phyloP scores from a whole-genome alignment of 2,888 invertebrate genomes.

The Dendrolimus houi region DNA sequence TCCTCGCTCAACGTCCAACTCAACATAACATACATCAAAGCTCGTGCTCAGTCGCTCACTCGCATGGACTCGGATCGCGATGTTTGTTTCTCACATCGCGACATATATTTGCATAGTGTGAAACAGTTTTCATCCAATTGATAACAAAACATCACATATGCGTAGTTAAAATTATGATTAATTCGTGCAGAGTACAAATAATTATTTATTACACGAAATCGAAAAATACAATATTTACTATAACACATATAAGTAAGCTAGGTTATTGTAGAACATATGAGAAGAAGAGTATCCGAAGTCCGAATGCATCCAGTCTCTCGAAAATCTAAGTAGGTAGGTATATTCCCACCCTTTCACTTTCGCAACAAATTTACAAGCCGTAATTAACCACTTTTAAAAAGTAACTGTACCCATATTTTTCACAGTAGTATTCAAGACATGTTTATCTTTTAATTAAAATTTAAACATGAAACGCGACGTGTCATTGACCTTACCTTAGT shows the following conservation, averaged over 20 bases:
- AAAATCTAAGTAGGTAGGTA: neutral
- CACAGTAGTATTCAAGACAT: constrained; percentile 17
- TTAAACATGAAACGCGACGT: constrained; percentile 22
- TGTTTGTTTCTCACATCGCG: constrained; percentile 5
- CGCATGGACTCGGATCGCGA: constrained; percentile 6
- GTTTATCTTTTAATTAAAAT: neutral
- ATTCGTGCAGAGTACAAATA: too few species aligned
- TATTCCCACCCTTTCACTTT: constrained; percentile 6
- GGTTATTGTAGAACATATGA: too few species aligned
- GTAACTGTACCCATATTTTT: constrained; percentile 17
- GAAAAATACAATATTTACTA: too few species aligned
- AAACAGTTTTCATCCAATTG: neutral
- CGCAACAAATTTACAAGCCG: constrained; percentile 4
- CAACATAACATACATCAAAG: constrained; percentile 9
- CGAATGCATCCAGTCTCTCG: neutral
- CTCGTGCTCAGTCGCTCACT: constrained; percentile 4
- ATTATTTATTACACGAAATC: too few species aligned
- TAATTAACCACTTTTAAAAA: neutral
- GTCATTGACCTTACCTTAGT: constrained; percentile 72
- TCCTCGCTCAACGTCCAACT: constrained; percentile 13
- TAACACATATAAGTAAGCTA: too few species aligned
- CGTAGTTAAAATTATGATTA: too few species aligned
- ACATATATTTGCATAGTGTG: neutral
- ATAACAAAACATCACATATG: neutral
- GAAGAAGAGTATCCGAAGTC: neutral